Conservation (phyloP, 2,797 vertebrate genomes). For the Balearica regulorum region DNA sequence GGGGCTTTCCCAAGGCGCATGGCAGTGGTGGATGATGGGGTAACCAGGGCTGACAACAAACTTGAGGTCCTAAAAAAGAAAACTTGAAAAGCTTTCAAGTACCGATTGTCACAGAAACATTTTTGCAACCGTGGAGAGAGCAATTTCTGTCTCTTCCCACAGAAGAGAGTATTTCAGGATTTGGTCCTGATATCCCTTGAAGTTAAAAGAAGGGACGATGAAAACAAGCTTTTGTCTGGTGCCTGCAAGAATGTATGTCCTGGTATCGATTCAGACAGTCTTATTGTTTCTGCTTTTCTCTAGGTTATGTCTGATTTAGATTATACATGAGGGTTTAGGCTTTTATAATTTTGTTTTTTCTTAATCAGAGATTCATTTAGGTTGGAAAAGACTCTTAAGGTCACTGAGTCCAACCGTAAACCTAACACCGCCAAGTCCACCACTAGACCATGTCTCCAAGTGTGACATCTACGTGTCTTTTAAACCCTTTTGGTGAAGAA, state of each 20-base stretch:
- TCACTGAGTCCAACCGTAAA: not conserved
- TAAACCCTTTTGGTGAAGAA: not conserved
- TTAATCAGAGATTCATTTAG: not conserved
- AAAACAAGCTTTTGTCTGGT: not conserved
- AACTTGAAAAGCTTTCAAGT: not conserved
- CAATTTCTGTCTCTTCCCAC: not conserved
- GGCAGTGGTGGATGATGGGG: not conserved
- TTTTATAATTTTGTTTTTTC: not conserved
- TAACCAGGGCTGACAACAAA: not conserved
- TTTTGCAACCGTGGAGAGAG: not conserved
- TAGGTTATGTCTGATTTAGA: not conserved
- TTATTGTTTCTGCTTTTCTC: not conserved
- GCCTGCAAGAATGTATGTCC: not conserved
- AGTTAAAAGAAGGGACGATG: not conserved
- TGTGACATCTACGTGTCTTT: accelerated
- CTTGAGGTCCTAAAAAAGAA: not conserved
- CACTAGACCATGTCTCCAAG: not conserved
- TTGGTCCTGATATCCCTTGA: not conserved
- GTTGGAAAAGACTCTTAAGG: not conserved
- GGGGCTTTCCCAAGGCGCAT: not conserved
- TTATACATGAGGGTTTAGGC: not conserved
- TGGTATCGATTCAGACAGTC: not conserved
- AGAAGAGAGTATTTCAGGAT: not conserved
- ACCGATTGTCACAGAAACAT: not conserved
- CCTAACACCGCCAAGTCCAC: not conserved